These are phyloP conservation scores for Glyphotaelius pellucidus DNA, from an alignment of 2,888 invertebrate species.

Conservation along the genomic window DNA sequence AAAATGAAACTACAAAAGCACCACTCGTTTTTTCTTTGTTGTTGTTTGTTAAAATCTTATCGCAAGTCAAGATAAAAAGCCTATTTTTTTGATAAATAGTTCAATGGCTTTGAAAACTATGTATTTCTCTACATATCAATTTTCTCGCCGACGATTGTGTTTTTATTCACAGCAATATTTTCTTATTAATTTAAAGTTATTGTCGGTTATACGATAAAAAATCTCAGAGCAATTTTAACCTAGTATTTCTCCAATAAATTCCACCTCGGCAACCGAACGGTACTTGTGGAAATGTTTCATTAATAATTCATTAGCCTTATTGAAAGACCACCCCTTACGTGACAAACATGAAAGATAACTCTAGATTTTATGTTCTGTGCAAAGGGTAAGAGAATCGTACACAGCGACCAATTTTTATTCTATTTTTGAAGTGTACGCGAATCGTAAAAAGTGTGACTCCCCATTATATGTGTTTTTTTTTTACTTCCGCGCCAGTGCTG, in stretches of 20 bases:
- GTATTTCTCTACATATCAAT: too few relatives aligned
- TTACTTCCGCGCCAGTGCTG: constrained; percentile 51
- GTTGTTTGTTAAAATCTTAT: too few relatives aligned
- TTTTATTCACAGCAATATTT: too few relatives aligned
- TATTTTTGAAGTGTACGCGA: constrained; percentile 18
- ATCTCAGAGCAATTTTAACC: not conserved
- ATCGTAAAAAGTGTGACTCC: constrained; percentile 21
- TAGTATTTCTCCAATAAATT: constrained; percentile 3
- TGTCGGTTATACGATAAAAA: not conserved
- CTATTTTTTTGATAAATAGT: too few relatives aligned
- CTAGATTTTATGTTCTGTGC: constrained; percentile 2
- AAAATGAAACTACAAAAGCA: too few relatives aligned
- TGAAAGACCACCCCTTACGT: constrained; percentile 31
- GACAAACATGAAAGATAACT: constrained; percentile 27
- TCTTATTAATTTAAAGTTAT: not conserved
- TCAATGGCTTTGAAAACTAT: too few relatives aligned
- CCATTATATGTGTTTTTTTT: constrained; percentile 3
- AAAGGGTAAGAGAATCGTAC: constrained; percentile 30
- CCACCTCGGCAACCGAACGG: not conserved
- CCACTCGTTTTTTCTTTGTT: too few relatives aligned
- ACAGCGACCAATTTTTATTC: not conserved
- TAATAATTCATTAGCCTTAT: constrained; percentile 54
- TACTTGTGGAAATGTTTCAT: constrained; percentile 49
- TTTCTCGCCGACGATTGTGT: too few relatives aligned
- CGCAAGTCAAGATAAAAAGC: too few relatives aligned